Evolutionary conservation across 2,797 vertebrate genomes (phyloP).

Genomic region (Microchirus variegatus): DNA sequence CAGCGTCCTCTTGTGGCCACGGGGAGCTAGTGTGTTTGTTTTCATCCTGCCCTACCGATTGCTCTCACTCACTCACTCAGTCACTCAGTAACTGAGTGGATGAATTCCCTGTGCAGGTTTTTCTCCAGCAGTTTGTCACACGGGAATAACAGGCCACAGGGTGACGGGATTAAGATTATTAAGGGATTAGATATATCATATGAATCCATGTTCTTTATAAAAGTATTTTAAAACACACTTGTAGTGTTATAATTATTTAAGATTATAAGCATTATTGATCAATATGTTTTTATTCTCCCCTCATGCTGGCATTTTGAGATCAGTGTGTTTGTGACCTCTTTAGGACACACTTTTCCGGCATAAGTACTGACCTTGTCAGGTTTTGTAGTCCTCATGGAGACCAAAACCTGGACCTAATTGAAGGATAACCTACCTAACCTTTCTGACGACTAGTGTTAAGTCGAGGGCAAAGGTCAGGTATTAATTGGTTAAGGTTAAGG

Average conservation of each 20-base stretch:
- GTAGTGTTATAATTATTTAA: constrained; percentile 5
- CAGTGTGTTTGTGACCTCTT: background rate
- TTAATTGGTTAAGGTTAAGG: too few relatives aligned
- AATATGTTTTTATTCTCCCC: background rate
- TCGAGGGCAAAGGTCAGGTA: too few relatives aligned
- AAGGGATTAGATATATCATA: background rate
- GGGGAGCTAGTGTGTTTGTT: constrained; percentile 54
- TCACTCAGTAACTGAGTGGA: background rate
- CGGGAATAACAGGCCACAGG: constrained; percentile 37
- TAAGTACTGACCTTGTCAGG: too few relatives aligned
- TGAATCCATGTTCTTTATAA: background rate
- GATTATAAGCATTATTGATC: constrained; percentile 21
- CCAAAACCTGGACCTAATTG: too few relatives aligned
- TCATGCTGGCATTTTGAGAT: constrained; percentile 23
- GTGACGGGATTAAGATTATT: constrained; percentile 30
- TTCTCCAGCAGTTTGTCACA: constrained; percentile 64
- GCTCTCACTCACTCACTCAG: constrained; percentile 32
- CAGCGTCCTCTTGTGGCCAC: constrained; percentile 65
- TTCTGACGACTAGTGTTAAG: too few relatives aligned
- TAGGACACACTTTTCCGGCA: too few relatives aligned
- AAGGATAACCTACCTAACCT: too few relatives aligned
- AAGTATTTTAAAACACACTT: background rate
- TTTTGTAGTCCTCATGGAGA: too few relatives aligned
- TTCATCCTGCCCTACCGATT: constrained; percentile 50
- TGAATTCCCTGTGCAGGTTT: constrained; percentile 62